A percentile compares a stretch with the other conserved stretches of the same genome.
Conservation (phyloP, 2,888 invertebrate genomes). For the Lasioglossum pauxillum region DNA sequence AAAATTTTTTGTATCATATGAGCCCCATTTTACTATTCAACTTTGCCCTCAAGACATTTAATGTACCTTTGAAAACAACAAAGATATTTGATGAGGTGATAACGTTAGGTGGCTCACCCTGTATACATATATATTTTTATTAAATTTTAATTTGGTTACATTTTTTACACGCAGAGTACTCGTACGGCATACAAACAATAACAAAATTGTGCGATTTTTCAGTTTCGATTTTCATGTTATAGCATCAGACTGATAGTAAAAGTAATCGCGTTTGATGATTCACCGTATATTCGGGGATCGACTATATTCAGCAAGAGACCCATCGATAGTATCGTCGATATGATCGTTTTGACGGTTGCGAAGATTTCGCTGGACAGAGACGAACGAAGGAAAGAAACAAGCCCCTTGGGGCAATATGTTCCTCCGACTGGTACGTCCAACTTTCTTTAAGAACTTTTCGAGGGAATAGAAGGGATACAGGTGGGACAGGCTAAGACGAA, state of each 20-base stretch:
- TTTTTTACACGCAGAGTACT: no score
- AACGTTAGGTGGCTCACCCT: no score
- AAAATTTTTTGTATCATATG: no score
- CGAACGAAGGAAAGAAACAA: slow-evolving; percentile 55
- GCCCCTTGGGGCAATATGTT: slow-evolving; percentile 74
- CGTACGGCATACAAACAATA: no score
- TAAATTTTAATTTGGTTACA: no score
- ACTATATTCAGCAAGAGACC: not conserved
- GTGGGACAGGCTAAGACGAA: slow-evolving; percentile 72
- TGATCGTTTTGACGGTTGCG: slow-evolving; percentile 32
- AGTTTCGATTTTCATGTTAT: not conserved
- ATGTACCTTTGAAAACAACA: no score
- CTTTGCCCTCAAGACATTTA: no score
- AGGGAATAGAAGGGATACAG: slow-evolving; percentile 49
- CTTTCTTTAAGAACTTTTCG: slow-evolving; percentile 60
- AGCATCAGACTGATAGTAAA: not conserved
- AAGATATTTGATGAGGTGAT: no score
- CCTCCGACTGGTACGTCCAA: slow-evolving; percentile 72
- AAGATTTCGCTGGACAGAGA: slow-evolving; percentile 51
- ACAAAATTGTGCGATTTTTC: not conserved
- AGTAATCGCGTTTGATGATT: not conserved
- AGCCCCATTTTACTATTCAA: no score
- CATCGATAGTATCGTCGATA: not conserved
- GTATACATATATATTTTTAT: no score
- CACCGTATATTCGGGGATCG: not conserved